Conservation (phyloP, 2,113 vertebrate species). For the Amazona guildingii region DNA sequence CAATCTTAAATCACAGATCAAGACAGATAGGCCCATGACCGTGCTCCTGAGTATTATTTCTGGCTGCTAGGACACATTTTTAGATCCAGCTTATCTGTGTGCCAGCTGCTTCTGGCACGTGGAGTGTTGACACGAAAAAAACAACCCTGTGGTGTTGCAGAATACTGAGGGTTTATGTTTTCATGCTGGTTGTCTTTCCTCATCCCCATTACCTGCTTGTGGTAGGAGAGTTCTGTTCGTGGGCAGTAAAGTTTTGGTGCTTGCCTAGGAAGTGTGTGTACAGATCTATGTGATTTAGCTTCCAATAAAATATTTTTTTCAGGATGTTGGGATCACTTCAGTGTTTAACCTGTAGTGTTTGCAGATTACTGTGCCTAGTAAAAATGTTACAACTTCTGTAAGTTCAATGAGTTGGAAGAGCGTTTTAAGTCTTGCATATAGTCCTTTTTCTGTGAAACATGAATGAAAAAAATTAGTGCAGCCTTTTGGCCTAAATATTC, state of each 20-base stretch:
- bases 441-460: background rate
- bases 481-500: background rate
- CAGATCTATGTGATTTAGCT: background rate
- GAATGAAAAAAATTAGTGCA: background rate
- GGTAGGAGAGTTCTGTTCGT: background rate
- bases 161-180: background rate
- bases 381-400: background rate
- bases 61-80: background rate
- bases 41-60: background rate
- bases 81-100: background rate
- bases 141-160: background rate
- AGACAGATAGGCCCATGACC: background rate
- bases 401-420: background rate
- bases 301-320: background rate
- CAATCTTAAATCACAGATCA: background rate
- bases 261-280: background rate
- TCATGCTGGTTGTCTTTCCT: background rate
- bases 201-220: background rate
- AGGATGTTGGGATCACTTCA: background rate
- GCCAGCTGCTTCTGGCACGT: background rate
- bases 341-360: background rate
- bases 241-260: background rate
- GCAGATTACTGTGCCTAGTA: background rate
- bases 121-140: background rate
- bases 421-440: background rate